phyloP scores from a whole-genome alignment of 2,888 invertebrate species.

The Ctenicera cuprea region DNA sequence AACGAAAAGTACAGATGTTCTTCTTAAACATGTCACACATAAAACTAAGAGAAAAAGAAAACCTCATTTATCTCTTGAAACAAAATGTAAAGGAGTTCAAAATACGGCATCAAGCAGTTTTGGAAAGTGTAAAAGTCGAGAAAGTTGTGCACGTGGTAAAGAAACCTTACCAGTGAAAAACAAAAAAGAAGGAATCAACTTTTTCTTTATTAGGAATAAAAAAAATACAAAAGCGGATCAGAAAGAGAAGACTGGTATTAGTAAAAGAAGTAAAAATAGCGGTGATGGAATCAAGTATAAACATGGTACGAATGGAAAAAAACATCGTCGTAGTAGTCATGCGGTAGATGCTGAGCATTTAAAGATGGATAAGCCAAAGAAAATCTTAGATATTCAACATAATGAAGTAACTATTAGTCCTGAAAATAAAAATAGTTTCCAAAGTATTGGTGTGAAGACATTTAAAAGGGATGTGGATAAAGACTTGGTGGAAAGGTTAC shows the following conservation, averaged over 20 bases:
- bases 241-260: background rate
- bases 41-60: background rate
- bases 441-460: conserved; percentile 4
- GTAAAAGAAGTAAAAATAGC: background rate
- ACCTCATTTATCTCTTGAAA: background rate
- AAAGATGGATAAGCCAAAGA: background rate
- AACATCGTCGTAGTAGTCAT: background rate
- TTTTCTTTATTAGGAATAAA: background rate
- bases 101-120: conserved; percentile 1
- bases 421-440: background rate
- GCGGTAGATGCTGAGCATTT: background rate
- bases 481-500: conserved; percentile 12
- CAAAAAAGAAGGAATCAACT: background rate
- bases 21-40: background rate
- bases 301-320: background rate
- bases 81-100: background rate
- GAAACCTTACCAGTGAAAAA: background rate
- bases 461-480: conserved; percentile 5
- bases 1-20: background rate
- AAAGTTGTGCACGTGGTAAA: background rate
- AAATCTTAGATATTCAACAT: background rate
- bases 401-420: background rate
- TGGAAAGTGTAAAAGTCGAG: background rate
- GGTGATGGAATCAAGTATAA: background rate
- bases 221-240: background rate